These are phyloP conservation scores for Lepidocyrtinus sp. DNA, from an alignment of 2,888 invertebrate species.

Conservation along the genomic window DNA sequence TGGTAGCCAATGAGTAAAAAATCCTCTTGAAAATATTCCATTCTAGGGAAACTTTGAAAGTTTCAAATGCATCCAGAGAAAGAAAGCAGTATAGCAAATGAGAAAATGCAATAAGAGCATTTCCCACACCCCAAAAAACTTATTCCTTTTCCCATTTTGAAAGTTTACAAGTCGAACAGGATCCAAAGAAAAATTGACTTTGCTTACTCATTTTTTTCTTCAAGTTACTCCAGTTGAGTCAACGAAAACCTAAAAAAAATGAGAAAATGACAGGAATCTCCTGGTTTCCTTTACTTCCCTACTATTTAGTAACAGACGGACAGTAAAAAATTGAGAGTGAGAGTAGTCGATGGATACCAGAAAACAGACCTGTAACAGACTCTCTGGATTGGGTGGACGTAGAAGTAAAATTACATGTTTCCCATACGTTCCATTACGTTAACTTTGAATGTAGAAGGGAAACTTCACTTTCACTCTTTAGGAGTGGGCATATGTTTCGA, in stretches of 20 bases:
- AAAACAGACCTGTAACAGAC: constrained; percentile 15
- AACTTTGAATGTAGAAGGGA: constrained; percentile 14
- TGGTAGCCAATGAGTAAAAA: not conserved
- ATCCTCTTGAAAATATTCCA: not conserved
- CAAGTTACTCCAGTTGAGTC: not conserved
- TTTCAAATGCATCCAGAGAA: not conserved
- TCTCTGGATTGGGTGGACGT: not conserved
- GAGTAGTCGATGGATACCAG: constrained; percentile 21
- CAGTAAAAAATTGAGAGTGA: constrained; percentile 14
- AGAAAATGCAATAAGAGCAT: constrained; percentile 26
- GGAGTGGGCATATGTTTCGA: not conserved
- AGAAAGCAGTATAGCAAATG: not conserved
- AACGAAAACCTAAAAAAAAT: not conserved
- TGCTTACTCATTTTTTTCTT: not conserved
- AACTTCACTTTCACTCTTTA: not conserved
- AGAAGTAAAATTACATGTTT: constrained; percentile 36
- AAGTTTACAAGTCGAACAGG: not conserved
- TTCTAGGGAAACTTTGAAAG: not conserved
- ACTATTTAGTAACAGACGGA: not conserved
- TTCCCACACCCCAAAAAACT: not conserved
- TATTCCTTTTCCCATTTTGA: not conserved
- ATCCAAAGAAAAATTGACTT: constrained; percentile 33
- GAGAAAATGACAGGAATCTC: not conserved
- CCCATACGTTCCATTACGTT: constrained; percentile 46
- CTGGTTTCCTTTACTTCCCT: no score